Percentiles rank a stretch among this genome's conserved stretches.
Evolutionary conservation across 2,797 vertebrate genomes (phyloP).

Genomic region (Brotula barbata): DNA sequence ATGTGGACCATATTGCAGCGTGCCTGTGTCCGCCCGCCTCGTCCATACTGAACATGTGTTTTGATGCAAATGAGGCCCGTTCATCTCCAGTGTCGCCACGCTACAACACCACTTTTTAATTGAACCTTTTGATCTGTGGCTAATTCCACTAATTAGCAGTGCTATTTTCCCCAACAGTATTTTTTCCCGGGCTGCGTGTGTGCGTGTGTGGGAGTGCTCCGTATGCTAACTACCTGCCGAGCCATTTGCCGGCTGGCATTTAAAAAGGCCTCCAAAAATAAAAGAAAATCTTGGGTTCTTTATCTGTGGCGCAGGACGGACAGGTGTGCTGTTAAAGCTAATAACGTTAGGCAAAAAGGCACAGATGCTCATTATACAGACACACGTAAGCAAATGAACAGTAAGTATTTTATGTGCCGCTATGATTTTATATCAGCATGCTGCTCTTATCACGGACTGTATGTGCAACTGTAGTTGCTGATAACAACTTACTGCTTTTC

Average conservation of each 20-base stretch:
- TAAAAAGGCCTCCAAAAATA: constrained; percentile 42
- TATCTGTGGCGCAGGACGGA: constrained; percentile 46
- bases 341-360: constrained; percentile 55
- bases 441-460: constrained; percentile 33
- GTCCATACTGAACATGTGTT: constrained; percentile 56
- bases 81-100: constrained; percentile 29
- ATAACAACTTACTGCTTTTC: too few species aligned
- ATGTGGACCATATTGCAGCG: constrained; percentile 12
- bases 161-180: constrained; percentile 65
- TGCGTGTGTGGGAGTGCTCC: constrained; percentile 13
- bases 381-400: constrained; percentile 2
- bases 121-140: constrained; percentile 79
- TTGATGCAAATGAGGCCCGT: constrained; percentile 66
- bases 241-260: constrained; percentile 60
- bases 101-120: constrained; percentile 71
- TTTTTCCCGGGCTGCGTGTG: constrained; percentile 31
- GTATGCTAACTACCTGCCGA: constrained; percentile 48
- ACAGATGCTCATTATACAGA: constrained; percentile 74
- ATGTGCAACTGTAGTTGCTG: background rate
- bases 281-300: constrained; percentile 40
- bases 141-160: constrained; percentile 77
- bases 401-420: constrained; percentile 55
- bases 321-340: constrained; percentile 74
- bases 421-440: constrained; percentile 51
- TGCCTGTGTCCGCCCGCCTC: constrained; percentile 2